These are phyloP conservation scores for Hemitrygon akajei DNA, from an alignment of 2,797 vertebrate genomes.

Conservation along the genomic window DNA sequence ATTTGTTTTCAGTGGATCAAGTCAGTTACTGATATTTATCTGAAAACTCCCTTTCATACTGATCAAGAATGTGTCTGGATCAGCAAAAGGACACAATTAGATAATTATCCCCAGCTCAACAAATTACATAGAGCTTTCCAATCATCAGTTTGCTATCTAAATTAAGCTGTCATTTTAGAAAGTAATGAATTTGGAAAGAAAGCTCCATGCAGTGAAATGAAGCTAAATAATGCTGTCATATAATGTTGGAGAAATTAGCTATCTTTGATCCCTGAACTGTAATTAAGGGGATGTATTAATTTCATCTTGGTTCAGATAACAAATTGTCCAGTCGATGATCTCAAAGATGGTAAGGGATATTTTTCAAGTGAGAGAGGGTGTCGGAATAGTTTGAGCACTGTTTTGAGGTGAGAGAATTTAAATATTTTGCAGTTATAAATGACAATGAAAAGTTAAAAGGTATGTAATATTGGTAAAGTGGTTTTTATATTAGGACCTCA, in stretches of 20 bases:
- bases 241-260: background rate
- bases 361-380: background rate
- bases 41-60: background rate
- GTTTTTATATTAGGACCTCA: background rate
- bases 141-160: background rate
- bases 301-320: background rate
- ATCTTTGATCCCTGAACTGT: background rate
- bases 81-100: background rate
- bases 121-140: too few relatives aligned
- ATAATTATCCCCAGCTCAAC: background rate
- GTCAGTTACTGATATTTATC: background rate
- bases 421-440: too few relatives aligned
- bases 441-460: too few relatives aligned
- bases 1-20: background rate
- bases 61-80: background rate
- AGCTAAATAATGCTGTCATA: background rate
- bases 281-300: background rate
- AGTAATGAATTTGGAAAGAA: background rate
- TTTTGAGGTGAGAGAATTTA: background rate
- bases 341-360: background rate
- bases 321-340: background rate
- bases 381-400: background rate
- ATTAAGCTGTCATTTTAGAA: background rate
- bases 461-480: too few relatives aligned
- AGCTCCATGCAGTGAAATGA: background rate